A percentile compares a stretch with the other conserved stretches of the same genome.
Conservation (phyloP, 2,888 invertebrate species). For the Ligdia adustata region DNA sequence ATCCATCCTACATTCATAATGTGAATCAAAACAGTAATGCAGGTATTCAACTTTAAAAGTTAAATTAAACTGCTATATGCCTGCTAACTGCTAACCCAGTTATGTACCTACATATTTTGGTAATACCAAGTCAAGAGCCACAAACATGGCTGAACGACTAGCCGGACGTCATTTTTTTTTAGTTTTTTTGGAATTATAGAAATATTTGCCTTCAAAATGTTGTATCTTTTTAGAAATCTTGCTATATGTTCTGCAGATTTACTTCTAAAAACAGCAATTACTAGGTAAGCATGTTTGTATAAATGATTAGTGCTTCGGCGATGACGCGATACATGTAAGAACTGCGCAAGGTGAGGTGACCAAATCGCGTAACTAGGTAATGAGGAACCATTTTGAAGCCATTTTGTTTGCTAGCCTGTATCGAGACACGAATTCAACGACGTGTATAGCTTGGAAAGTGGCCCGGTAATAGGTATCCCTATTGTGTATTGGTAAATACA, state of each 20-base stretch:
- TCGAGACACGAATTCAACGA: conserved; percentile 27
- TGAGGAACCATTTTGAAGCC: conserved; percentile 50
- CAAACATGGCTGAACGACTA: too few relatives aligned
- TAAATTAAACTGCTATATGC: too few relatives aligned
- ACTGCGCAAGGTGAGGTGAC: conserved; percentile 61
- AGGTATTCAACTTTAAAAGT: too few relatives aligned
- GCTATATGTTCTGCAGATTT: conserved; percentile 23
- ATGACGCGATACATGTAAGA: conserved; percentile 63
- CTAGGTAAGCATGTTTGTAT: conserved; percentile 68
- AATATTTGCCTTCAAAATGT: too few relatives aligned
- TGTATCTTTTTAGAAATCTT: too few relatives aligned
- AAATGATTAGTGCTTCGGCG: conserved; percentile 57
- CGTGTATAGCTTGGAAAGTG: conserved; percentile 1
- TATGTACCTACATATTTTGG: too few relatives aligned
- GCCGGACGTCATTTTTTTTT: too few relatives aligned
- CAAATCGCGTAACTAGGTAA: conserved; percentile 51
- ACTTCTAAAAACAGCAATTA: conserved; percentile 42
- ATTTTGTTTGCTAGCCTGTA: conserved; percentile 40
- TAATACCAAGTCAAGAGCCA: too few relatives aligned
- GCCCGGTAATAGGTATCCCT: conserved; percentile 13
- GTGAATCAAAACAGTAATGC: too few relatives aligned
- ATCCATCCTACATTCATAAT: too few relatives aligned
- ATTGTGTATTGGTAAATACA: conserved; percentile 20
- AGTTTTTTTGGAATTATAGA: too few relatives aligned
- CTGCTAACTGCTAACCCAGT: too few relatives aligned